Evolutionary conservation across 2,888 invertebrate genomes (phyloP), one percentile per base, ranked within the genome.

Genomic region (Linnaemya tessellans): DNA sequence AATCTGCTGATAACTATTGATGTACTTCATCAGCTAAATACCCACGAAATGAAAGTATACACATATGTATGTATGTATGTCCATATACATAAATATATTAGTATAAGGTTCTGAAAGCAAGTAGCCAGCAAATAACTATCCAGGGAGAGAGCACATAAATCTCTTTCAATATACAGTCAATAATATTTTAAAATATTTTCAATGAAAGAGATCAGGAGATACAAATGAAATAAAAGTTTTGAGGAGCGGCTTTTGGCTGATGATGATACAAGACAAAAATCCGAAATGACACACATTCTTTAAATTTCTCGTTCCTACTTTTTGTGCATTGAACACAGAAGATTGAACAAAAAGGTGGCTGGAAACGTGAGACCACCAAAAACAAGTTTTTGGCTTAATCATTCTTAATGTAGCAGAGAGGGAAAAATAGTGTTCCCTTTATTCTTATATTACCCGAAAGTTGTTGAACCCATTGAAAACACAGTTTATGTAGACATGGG

Each of bases 1-100:
- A 54, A 43, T 56, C n/a, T 22, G 43, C 51, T 58, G 30, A 74
- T 65, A 67, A 74, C 80, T 80, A 80, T 51, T 73, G 60, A 56
- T 68, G n/a, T 43, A 11, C 11, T 58, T 25, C 25, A 20, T 22
- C 38, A 56, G 38, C n/a, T 56, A 58, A 41, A 30, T 18, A 58
- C 25, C 13, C 68, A 51, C n/a, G 46, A 38, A 54, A 30, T 20
- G 30, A 38, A 58, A 58, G 43, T 43, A 22, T n/a, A 30, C 5
- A 64, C n/a, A 60, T 41, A 41, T 41, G 11, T 41, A 41, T 9
- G 9, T 41, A 41, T 1, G 11, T 41, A 41, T 41, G 38, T 15
- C 15, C 38, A 10, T 11, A 9, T 41, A 41, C 38, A 41, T 41
- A n/a, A n/a, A n/a, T n/a, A 30, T 30, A 5, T 30, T 2, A 30